These are phyloP conservation scores for Andrena bicolor DNA, from an alignment of 2,888 invertebrate genomes.

Conservation along the genomic window DNA sequence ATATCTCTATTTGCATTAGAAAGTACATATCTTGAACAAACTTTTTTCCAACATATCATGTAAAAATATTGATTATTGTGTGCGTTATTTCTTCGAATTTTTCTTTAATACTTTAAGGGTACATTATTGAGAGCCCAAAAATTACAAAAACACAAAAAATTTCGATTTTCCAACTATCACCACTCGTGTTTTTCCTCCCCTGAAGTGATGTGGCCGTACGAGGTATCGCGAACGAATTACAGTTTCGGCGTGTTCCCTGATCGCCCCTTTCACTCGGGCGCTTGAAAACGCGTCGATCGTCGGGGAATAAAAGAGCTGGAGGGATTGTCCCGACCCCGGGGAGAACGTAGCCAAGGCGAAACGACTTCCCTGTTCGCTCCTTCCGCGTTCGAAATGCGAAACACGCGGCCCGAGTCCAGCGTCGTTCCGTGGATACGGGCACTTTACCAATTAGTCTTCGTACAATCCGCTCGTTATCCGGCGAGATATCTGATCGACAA, in stretches of 20 bases:
- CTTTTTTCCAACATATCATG: too few species aligned
- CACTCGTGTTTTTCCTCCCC: too few species aligned
- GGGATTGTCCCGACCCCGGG: constrained; percentile 25
- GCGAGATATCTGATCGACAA: constrained; percentile 72
- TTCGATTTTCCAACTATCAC: too few species aligned
- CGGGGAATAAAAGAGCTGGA: constrained; percentile 24
- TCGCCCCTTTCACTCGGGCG: constrained; percentile 50
- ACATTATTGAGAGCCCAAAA: too few species aligned
- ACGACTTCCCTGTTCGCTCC: constrained; percentile 59
- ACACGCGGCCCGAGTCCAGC: constrained; percentile 34
- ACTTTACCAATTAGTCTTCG: constrained; percentile 78
- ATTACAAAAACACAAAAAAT: too few species aligned
- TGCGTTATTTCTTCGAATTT: too few species aligned
- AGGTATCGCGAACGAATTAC: constrained; percentile 27
- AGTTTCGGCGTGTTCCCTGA: constrained; percentile 7
- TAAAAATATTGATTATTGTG: too few species aligned
- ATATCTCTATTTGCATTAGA: too few species aligned
- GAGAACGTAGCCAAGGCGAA: constrained; percentile 34
- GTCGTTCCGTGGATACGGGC: constrained; percentile 54
- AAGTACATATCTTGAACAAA: too few species aligned
- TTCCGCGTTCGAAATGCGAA: constrained; percentile 66
- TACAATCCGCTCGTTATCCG: constrained; percentile 75
- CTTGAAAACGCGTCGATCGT: constrained; percentile 33
- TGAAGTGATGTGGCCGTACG: neutral
- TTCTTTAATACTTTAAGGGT: too few species aligned